Base-by-base conservation (phyloP, 2,888 invertebrate species). In the Philopedon plagiatum region DNA sequence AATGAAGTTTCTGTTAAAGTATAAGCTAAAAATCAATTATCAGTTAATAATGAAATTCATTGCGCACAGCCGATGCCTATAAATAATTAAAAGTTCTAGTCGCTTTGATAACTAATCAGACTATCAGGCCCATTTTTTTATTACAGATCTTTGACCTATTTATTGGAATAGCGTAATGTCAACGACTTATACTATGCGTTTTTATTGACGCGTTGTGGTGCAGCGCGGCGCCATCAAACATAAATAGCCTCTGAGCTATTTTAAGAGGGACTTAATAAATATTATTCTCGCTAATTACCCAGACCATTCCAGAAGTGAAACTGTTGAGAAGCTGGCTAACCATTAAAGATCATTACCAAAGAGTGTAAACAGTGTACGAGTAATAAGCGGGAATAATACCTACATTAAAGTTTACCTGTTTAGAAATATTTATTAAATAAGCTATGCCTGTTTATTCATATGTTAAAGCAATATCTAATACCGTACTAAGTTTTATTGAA, bases 251-350 rank as follows among this genome's bases (percentile, higher is more conserved):
- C 39, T 19, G 37, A 56, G 49, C 64, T 65, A 65, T 65, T 65
- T 65, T 56, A 29, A 37, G 41, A 56, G 18, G 23, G 23, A 26
- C 54, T 56, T 65, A 65, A 54, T 56, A 65, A 65, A 65, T 54
- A 65, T 41, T 56, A 65, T 56, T 29, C 39, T 49, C 56, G 64
- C 64, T 65, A 65, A 65, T 65, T 65, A 54, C 56, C 56, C 39
- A 39, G 64, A 54, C 64, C 64, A 56, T 29, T 18, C 29, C 34
- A 65, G 39, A 56, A 37, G 34, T 65, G 26, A 65, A 41, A 32
- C 54, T 39, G 64, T 46, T 46, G 21, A 46, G 46, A 46, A 46
- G 1, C 46, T 46, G 46, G 46, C 46, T 23, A 46, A 23, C 46
- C n/a, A 23, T 23, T 44, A 19, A 44, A 7, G 19, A 44, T 9